phyloP scores from a whole-genome alignment of 2,888 invertebrate genomes.

The Drosophila stalkeri region DNA sequence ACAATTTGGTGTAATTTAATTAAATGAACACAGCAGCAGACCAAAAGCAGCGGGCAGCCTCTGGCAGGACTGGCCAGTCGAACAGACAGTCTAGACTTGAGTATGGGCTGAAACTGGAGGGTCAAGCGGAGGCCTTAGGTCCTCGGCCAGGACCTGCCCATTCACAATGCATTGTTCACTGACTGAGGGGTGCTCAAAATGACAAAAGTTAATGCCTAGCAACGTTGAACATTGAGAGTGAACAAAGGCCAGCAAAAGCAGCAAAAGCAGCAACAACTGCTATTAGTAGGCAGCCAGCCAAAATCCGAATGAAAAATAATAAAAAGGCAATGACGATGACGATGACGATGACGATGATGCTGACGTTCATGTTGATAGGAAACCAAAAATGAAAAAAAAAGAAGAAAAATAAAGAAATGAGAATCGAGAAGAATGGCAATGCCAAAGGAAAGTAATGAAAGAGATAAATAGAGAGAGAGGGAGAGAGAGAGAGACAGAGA shows the following conservation, averaged over 20 bases:
- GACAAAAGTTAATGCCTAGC: conserved; percentile 79
- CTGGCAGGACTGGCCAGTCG: conserved; percentile 21
- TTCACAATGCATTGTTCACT: conserved; percentile 77
- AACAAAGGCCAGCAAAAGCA: conserved; percentile 54
- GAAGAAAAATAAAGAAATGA: conserved; percentile 3
- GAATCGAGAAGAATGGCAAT: conserved; percentile 1
- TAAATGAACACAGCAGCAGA: conserved; percentile 80
- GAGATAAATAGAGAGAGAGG: too few species aligned
- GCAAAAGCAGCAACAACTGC: conserved; percentile 48
- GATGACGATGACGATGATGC: conserved; percentile 32
- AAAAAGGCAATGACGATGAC: conserved; percentile 60
- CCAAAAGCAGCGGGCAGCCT: conserved; percentile 68
- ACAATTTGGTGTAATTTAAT: conserved; percentile 82
- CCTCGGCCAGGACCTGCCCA: conserved; percentile 57
- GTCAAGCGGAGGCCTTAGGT: conserved; percentile 3
- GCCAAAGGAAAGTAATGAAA: conserved; percentile 21
- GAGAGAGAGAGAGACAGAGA: neutral
- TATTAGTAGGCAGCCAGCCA: conserved; percentile 74
- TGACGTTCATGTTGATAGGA: conserved; percentile 65
- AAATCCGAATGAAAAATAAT: conserved; percentile 71
- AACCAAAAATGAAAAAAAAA: conserved; percentile 35
- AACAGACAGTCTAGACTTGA: conserved; percentile 40
- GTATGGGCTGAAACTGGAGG: neutral
- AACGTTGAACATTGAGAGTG: conserved; percentile 58
- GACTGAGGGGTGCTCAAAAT: conserved; percentile 69